Base-by-base conservation (phyloP, 1,140 invertebrate species). In the Bradysia coprophila region DNA sequence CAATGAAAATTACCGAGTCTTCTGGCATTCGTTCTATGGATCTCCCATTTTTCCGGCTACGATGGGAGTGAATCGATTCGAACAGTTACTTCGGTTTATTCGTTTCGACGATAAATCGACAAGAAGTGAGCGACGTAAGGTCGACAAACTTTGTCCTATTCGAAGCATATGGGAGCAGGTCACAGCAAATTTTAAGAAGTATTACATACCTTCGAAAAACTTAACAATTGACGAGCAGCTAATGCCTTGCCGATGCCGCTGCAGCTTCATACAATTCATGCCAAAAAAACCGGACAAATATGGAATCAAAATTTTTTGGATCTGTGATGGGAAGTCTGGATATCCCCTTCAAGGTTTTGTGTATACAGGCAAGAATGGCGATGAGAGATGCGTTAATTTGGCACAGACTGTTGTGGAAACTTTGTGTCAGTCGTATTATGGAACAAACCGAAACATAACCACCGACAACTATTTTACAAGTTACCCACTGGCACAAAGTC, bases 391-490 rank as follows among this genome's bases (percentile, higher is more conserved):
- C 16, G 22, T n/a, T 38, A 20, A 18, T 44, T 21, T 40, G 32
- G 50, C 40, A n/a, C 22, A 47, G 37, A 40, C 38, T 43, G 50
- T 54, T 33, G 48, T 54, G 38, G 37, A 46, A 16, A 38, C 50
- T 32, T 45, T 59, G 36, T 21, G 45, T 46, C 38, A 47, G 47
- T 43, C 45, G 31, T 50, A 47, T 45, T 38, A 45, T 41, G 45
- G 41, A 15, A 48, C 48, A 36, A 43, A 45, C 45, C 41, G 52
- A 46, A 56, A 52, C 23, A 42, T 55, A 38, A 55, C 51, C 18
- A 41, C 46, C 9, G 51, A 56, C 45, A 56, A 47, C 38, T 56
- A 45, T 42, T 55, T 51, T 45, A 54, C 56, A 22, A 56, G 46
- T 43, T 42, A 49, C 18, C 43, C 45, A 43, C 42, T 54, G 31